A percentile compares a stretch with the other conserved stretches of the same genome.
Evolutionary conservation across 2,888 invertebrate species (phyloP).

Genomic region (Cataglyphis albicans): DNA sequence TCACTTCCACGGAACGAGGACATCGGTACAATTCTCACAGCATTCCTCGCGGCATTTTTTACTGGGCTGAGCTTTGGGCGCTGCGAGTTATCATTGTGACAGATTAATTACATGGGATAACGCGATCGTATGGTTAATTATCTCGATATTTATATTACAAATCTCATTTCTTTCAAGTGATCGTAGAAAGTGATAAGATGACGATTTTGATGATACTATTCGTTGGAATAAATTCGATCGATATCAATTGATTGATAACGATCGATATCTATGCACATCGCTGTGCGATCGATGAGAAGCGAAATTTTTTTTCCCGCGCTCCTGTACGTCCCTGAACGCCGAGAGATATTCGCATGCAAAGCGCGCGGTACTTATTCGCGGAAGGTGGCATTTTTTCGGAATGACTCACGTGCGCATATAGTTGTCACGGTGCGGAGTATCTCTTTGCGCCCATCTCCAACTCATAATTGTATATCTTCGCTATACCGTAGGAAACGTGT

Average conservation of each 20-base stretch:
- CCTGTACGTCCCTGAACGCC: slow-evolving; percentile 66
- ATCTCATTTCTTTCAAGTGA: not conserved
- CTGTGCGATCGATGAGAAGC: not conserved
- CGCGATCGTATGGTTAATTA: slow-evolving; percentile 18
- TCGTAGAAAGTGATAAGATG: not conserved
- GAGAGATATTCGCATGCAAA: slow-evolving; percentile 67
- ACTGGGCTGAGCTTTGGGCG: not conserved
- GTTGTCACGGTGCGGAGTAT: slow-evolving; percentile 81
- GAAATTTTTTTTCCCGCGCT: slow-evolving; percentile 4
- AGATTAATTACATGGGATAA: slow-evolving; percentile 37
- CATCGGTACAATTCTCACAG: slow-evolving; percentile 51
- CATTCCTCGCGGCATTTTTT: slow-evolving; percentile 38
- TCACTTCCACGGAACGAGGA: slow-evolving; percentile 51
- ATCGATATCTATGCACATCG: not conserved
- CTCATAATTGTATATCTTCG: slow-evolving; percentile 83
- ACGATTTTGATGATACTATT: not conserved
- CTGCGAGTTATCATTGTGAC: not conserved
- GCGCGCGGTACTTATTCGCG: slow-evolving; percentile 77
- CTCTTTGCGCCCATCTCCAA: slow-evolving; percentile 81
- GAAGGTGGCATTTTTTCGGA: slow-evolving; percentile 79
- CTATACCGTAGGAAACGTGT: slow-evolving; percentile 35
- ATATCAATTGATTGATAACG: not conserved
- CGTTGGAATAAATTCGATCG: not conserved
- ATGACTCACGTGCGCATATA: slow-evolving; percentile 79
- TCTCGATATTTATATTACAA: not conserved